Base-by-base conservation (phyloP, 1,140 invertebrate genomes). In the Helicorthomorpha holstii region DNA sequence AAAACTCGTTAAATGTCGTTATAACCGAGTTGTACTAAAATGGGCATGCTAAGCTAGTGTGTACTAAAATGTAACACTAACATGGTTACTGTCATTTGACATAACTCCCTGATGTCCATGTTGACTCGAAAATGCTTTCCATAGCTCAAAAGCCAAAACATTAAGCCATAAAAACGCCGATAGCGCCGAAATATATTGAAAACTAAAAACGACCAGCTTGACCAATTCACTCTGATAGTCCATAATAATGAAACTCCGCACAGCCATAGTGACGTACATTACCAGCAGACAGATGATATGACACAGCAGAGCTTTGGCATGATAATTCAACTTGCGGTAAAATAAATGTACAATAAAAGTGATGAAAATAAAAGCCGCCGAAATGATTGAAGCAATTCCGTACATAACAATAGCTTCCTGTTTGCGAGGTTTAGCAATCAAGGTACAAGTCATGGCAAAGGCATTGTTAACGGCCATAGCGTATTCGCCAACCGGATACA, bases 161-260 rank as follows among this genome's bases (percentile, higher is more conserved):
- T 66, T 73, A 49, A 74, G 57, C 73, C 73, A 75, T n/a, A 67
- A 66, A 57, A 71, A 75, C 4, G 64, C 64, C 10, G 69, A 57
- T 24, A 75, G 59, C 56, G 73, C 69, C 41, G 67, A 66, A 52
- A 71, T 69, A 53, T 75, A 72, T 23, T 72, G 29, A 16, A 34
- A 34, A 16, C 29, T 58, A 10, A 66, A 27, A 26, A 72, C 58
- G 4, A 45, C 19, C 4, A 23, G 19, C 21, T 7, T 19, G 10
- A n/a, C 10, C 7, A 14, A 49, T 19, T 7, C 12, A 10, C 12
- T 25, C 16, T 16, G 4, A 4, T 3, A 10, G 7, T 16, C 16
- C 7, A 10, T 24, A 3, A 21, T 46, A 10, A 7, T 19, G 7
- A 10, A 52, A 7, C 10, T 23, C 7, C 50, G 12, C 3, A 47